phyloP scores from a whole-genome alignment of 1,140 invertebrate species.

The Thereuonema tuberculata region DNA sequence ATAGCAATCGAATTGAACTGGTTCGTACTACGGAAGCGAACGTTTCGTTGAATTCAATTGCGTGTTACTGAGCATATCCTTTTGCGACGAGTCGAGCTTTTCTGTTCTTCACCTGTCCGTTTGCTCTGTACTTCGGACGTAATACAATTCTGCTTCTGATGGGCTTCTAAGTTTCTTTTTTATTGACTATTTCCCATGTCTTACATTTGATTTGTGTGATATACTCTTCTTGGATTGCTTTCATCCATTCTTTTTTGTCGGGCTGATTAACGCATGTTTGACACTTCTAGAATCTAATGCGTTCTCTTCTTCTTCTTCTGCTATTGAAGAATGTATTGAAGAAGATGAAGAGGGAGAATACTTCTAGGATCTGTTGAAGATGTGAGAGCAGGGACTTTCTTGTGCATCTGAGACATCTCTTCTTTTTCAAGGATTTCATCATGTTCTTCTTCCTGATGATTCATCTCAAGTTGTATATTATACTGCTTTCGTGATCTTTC shows the following conservation, averaged over 20 bases:
- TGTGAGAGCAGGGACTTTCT: too few species aligned
- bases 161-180: background rate
- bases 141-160: background rate
- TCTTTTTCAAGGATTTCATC: too few species aligned
- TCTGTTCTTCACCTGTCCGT: background rate
- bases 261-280: too few species aligned
- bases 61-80: slow-evolving; percentile 18
- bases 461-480: too few species aligned
- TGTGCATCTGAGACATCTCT: too few species aligned
- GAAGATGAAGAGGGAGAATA: too few species aligned
- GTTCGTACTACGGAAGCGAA: slow-evolving; percentile 18
- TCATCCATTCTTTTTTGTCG: background rate
- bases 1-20: slow-evolving; percentile 19
- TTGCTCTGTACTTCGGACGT: background rate
- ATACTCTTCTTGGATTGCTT: background rate
- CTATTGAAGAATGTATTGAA: too few species aligned
- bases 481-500: too few species aligned
- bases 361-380: too few species aligned
- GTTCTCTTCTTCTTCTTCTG: too few species aligned
- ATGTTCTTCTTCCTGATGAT: too few species aligned
- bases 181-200: background rate
- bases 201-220: background rate
- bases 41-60: slow-evolving; percentile 22
- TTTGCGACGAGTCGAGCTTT: slow-evolving; percentile 19
- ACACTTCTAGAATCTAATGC: too few species aligned